These are phyloP conservation scores for Gambusia yucatana DNA, from an alignment of 2,797 vertebrate species.

Conservation along the genomic window DNA sequence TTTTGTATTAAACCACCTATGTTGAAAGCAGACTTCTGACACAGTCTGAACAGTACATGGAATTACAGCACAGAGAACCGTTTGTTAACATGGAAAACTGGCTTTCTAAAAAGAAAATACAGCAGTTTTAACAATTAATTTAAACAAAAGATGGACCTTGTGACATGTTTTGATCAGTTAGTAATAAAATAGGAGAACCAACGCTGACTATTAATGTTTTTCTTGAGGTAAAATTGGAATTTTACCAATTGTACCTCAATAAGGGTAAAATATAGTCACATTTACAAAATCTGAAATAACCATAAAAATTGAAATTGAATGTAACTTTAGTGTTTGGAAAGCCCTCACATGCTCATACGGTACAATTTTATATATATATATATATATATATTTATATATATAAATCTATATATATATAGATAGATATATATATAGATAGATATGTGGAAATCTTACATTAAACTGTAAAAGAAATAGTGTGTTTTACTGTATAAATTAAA, in stretches of 20 bases:
- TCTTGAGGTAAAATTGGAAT: neutral
- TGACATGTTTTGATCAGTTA: neutral
- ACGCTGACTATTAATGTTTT: neutral
- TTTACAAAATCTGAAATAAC: neutral
- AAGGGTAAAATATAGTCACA: no score
- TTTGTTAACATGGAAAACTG: neutral
- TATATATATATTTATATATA: no score
- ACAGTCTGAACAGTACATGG: neutral
- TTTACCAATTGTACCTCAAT: no score
- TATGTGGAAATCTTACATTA: neutral
- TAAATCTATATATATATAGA: no score
- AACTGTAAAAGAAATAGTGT: neutral
- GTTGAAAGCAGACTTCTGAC: neutral
- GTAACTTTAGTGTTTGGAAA: neutral
- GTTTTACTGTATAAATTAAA: neutral
- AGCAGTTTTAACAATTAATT: neutral
- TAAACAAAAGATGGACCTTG: neutral
- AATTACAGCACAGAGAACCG: neutral
- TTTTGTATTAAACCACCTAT: neutral
- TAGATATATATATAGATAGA: no score
- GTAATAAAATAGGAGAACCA: neutral
- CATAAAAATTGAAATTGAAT: neutral
- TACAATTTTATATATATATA: neutral
- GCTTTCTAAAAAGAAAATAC: neutral
- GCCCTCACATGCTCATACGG: neutral